Evolutionary conservation across 1,140 invertebrate genomes (phyloP), one percentile per base, ranked within the genome.

Genomic region (Monochamus saltuarius): DNA sequence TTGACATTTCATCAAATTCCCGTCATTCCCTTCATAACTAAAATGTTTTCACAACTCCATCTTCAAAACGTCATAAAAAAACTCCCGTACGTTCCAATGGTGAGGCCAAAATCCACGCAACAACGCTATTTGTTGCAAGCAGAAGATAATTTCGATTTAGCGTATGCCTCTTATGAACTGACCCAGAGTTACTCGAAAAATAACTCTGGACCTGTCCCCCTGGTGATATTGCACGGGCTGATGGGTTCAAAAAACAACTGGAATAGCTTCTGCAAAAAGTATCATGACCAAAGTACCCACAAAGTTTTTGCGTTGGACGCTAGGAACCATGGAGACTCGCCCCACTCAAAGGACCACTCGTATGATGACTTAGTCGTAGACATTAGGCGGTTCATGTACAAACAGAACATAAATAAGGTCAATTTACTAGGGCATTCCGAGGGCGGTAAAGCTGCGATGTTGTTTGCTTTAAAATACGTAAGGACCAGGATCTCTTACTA

Each of bases 281-380:
- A 79, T 77, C 54, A 80, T 81, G 59, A 87, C 84, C n/a, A 80
- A 81, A 45, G 73, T 66, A 4, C 56, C 69, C 40, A 79, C 84
- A 68, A 69, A 89, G 85, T 95, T 0, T 84, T 93, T 38, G 80
- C 87, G 0, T 79, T 95, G 14, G 94, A 97, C 82, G 85, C 89
- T 0, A 84, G 94, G 71, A 97, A 97, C 77, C 95, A 98, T 77
- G 95, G 94, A 0, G 89, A 93, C 39, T 95, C 92, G 72, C 88
- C 90, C 1, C 93, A 95, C 70, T 78, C 84, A 1, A 64, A 75
- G 6, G 80, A 85, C 0, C 88, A 93, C 75, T 83, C 80, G 38
- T 95, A 95, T 72, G 67, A 76, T 2, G 77, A 84, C 10, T 84
- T 95, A 82, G 83, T 85, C 6, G 79, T 83, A 60, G 95, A 97